Evolutionary conservation across 1,140 invertebrate genomes (phyloP), one percentile per base, ranked within the genome.

Genomic region (Drosophila setifemur): DNA sequence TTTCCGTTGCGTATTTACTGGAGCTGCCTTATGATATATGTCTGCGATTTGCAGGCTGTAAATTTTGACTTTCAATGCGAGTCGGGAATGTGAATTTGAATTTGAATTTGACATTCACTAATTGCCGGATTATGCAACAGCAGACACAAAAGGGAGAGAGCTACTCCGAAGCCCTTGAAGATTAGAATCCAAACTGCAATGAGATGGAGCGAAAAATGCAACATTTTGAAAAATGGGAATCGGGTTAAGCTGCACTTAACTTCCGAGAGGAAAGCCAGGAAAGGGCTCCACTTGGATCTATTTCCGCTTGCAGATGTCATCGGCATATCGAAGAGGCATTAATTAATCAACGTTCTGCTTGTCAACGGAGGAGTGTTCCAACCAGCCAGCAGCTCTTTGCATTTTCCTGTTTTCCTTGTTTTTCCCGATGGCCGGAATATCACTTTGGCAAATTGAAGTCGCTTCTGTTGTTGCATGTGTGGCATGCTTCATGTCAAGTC

Each of bases 401-500:
- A 64, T 48, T 63, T 64, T 18, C 12, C 35, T 49, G n/a, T 26
- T 14, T 61, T 47, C 5, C 33, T 35, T 44, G 39, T 12, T 16
- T 74, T 68, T 12, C 61, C 37, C n/a, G n/a, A n/a, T n/a, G 40
- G 29, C 18, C 50, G 50, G 54, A 44, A 69, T 81, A 81, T 81
- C 76, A 81, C 76, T 81, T 81, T 81, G 58, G 49, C 47, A 81
- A 82, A 81, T 81, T 81, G 72, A 81, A 81, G 76, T 81, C 67
- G 48, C 35, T 52, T 52, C 52, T 55, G 70, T 45, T 72, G 70
- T 72, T 72, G 67, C 47, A 52, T 49, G 71, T 50, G 63, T 63
- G 76, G 66, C 60, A 54, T 78, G 76, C 70, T 74, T 44, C 76
- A 75, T 70, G 71, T 29, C 49, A 61, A 75, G 66, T 81, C 76